A percentile compares a stretch with the other conserved stretches of the same genome.
Conservation (phyloP, 2,888 invertebrate genomes). For the Leptopilina syphax region DNA sequence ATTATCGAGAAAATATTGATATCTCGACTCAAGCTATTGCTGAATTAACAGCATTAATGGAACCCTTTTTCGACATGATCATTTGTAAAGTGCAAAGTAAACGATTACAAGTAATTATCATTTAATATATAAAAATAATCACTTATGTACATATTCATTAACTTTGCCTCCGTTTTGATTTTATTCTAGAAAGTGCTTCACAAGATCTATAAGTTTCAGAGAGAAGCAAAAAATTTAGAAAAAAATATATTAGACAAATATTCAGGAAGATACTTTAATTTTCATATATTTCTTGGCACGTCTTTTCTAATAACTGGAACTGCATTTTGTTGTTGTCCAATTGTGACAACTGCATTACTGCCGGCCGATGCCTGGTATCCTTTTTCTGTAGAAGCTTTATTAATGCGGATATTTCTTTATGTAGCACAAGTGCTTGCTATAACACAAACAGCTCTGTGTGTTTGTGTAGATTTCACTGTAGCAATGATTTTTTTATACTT, state of each 20-base stretch:
- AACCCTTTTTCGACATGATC: constrained; percentile 63
- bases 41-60: constrained; percentile 61
- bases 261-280: constrained; percentile 59
- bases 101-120: constrained; percentile 59
- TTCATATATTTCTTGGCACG: constrained; percentile 56
- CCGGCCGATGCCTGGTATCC: constrained; percentile 68
- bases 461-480: constrained; percentile 61
- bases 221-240: constrained; percentile 51
- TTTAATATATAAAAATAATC: background rate
- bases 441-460: constrained; percentile 59
- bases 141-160: too few relatives aligned
- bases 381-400: constrained; percentile 59
- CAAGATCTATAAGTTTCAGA: constrained; percentile 59
- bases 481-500: constrained; percentile 65
- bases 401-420: constrained; percentile 57
- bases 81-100: constrained; percentile 57
- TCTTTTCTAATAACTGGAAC: constrained; percentile 59
- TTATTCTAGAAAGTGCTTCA: constrained; percentile 56
- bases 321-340: constrained; percentile 61
- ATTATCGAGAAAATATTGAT: constrained; percentile 56
- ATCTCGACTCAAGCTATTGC: constrained; percentile 61
- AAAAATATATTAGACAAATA: constrained; percentile 59
- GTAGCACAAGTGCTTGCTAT: constrained; percentile 59
- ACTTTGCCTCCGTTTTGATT: background rate
- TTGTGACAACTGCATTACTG: constrained; percentile 60